Evolutionary conservation across 2,888 invertebrate species (phyloP).

Genomic region (Gnatocerus cornutus): DNA sequence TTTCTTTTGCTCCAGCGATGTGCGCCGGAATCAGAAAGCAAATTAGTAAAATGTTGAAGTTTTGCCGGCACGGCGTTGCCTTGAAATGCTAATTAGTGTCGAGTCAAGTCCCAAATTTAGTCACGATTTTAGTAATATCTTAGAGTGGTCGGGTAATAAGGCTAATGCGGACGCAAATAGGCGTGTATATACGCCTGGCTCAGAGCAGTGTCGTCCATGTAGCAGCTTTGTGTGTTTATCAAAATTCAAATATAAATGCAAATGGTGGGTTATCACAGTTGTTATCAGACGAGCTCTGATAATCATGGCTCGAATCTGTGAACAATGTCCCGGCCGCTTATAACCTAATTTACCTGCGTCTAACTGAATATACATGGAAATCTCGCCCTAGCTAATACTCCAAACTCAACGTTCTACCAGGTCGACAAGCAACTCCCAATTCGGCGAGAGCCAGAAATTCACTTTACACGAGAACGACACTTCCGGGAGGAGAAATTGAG

Average conservation of each 20-base stretch:
- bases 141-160: constrained; percentile 52
- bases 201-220: constrained; percentile 52
- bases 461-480: constrained; percentile 54
- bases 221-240: constrained; percentile 65
- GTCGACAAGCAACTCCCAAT: constrained; percentile 53
- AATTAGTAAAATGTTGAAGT: constrained; percentile 46
- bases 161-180: constrained; percentile 50
- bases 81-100: constrained; percentile 55
- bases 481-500: constrained; percentile 39
- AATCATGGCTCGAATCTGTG: constrained; percentile 64
- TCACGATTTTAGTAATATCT: constrained; percentile 55
- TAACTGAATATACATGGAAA: constrained; percentile 69
- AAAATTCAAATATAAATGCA: constrained; percentile 69
- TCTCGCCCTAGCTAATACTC: constrained; percentile 60
- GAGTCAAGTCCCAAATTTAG: constrained; percentile 53
- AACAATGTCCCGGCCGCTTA: constrained; percentile 67
- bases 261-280: constrained; percentile 65
- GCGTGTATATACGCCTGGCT: constrained; percentile 48
- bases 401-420: constrained; percentile 49
- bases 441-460: constrained; percentile 51
- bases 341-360: constrained; percentile 68
- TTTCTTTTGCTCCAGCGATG: neutral
- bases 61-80: constrained; percentile 23
- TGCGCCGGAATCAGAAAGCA: constrained; percentile 33
- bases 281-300: constrained; percentile 64